phyloP scores from a whole-genome alignment of 2,797 vertebrate species.

The Sylvia borin region DNA sequence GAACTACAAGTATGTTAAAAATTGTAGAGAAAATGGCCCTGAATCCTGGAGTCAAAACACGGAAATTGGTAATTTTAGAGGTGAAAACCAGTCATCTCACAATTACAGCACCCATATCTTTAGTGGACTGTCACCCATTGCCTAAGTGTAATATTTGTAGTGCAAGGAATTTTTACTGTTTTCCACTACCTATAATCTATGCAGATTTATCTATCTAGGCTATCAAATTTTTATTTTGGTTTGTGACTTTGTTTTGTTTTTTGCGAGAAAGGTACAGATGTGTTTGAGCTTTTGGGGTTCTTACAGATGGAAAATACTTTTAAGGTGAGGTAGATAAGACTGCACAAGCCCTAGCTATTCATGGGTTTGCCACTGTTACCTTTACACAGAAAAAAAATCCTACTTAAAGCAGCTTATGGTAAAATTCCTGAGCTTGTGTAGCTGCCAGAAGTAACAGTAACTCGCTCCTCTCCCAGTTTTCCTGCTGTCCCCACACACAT shows the following conservation, averaged over 20 bases:
- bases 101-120: neutral
- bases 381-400: neutral
- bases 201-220: neutral
- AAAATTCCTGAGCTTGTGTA: neutral
- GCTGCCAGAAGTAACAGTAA: slow-evolving; percentile 1
- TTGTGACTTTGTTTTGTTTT: neutral
- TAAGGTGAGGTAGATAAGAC: neutral
- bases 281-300: neutral
- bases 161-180: neutral
- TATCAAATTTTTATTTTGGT: neutral
- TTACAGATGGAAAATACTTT: neutral
- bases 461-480: neutral
- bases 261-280: neutral
- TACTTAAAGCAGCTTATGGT: neutral
- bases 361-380: neutral
- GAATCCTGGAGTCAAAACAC: neutral
- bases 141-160: neutral
- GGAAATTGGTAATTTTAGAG: neutral
- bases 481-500: neutral
- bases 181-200: neutral
- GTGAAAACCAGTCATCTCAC: neutral
- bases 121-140: neutral
- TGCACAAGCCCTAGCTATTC: neutral
- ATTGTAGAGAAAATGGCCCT: neutral
- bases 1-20: neutral